Base-by-base conservation (phyloP, 2,797 vertebrate genomes). In the Coilia nasus region DNA sequence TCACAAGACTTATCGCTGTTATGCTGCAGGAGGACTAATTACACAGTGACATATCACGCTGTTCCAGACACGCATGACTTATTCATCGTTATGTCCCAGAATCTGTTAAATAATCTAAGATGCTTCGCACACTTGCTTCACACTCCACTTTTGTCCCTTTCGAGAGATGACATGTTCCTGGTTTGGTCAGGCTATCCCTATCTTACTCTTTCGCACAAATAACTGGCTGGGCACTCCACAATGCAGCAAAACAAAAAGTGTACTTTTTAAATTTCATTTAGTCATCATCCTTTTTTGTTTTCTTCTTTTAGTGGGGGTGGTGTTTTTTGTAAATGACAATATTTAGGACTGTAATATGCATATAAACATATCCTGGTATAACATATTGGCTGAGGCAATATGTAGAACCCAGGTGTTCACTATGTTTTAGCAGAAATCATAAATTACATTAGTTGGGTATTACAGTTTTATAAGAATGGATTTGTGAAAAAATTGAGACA, bases 91-190 rank as follows among this genome's bases (percentile, higher is more conserved):
- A 82, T 75, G 83, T 75, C 60, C 35, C 35, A 44, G 44, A 78
- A 62, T 83, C 64, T 82, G 12, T 80, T 84, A 83, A 87, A 83
- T 84, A 82, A 84, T 84, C 86, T 56, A 64, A 83, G 71, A 84
- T 75, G 41, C 78, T 87, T 62, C 46, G 62, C 62, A 60, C 23
- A 82, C 11, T 84, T 81, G 44, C 41, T 82, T 84, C 82, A 19
- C 82, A 80, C 83, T 83, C 35, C 23, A 62, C 62, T 83, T 35
- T 2, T 6, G 31, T 81, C 3, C 31, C 83, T 83, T 41, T 85
- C 86, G 41, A 23, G 83, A 64, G 10, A 60, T 82, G 59, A 85
- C 54, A 47, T 84, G 14, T 82, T 46, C 60, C 75, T 87, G 84
- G 54, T 59, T 84, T 60, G 44, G n/a, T 14, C 11, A 28, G 62